Conservation (phyloP, 2,888 invertebrate species). For the Abscondita cerata region DNA sequence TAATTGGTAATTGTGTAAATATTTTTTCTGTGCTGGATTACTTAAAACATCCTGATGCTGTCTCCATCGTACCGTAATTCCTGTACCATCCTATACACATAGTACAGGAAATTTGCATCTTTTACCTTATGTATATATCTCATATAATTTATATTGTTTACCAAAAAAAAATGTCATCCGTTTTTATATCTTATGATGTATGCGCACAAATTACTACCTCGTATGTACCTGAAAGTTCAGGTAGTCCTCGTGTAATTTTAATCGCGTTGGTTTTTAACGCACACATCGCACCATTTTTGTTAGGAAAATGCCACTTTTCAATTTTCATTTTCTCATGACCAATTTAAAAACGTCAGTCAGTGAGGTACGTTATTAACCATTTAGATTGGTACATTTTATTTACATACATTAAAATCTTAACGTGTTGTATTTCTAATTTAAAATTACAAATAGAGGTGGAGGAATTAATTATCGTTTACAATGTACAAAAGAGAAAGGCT, state of each 20-base stretch:
- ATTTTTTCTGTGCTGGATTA: constrained; percentile 43
- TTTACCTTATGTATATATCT: constrained; percentile 46
- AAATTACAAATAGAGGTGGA: background rate
- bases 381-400: constrained; percentile 8
- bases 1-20: constrained; percentile 32
- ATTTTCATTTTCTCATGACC: constrained; percentile 23
- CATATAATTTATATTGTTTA: constrained; percentile 19
- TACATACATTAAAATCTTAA: background rate
- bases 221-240: constrained; percentile 15
- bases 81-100: constrained; percentile 44
- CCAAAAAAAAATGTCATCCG: background rate
- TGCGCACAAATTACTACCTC: background rate
- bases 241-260: constrained; percentile 24
- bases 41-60: constrained; percentile 52
- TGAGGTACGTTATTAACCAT: constrained; percentile 3
- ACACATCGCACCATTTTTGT: constrained; percentile 13
- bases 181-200: constrained; percentile 1
- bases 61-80: constrained; percentile 56
- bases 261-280: constrained; percentile 19
- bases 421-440: background rate
- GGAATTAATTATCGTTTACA: background rate
- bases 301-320: constrained; percentile 21
- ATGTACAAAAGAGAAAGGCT: background rate
- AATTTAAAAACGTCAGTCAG: constrained; percentile 22
- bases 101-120: constrained; percentile 57